Evolutionary conservation across 2,888 invertebrate genomes (phyloP).

Genomic region (Dolomedes plantarius): DNA sequence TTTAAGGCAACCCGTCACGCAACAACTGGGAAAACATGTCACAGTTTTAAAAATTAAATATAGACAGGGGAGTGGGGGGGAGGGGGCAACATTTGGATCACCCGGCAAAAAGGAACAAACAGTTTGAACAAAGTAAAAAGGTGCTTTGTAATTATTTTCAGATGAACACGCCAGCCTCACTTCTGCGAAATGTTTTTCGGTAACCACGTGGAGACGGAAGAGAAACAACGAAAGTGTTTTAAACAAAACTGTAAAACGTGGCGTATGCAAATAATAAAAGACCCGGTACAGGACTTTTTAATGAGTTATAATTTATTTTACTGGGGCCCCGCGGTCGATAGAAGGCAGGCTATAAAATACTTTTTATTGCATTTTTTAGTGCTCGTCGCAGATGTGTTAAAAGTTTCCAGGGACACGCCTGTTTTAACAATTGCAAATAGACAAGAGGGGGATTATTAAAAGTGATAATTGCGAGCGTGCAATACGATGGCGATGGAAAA

Average conservation of each 20-base stretch:
- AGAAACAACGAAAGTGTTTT: conserved; percentile 66
- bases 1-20: conserved; percentile 10
- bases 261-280: conserved; percentile 56
- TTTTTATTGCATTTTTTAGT: conserved; percentile 57
- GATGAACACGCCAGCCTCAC: conserved; percentile 34
- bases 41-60: conserved; percentile 59
- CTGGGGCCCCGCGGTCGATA: conserved; percentile 5
- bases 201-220: conserved; percentile 64
- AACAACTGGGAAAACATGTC: conserved; percentile 12
- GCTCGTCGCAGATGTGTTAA: conserved; percentile 38
- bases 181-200: conserved; percentile 59
- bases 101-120: conserved; percentile 34
- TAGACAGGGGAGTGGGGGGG: conserved; percentile 32
- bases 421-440: conserved; percentile 39
- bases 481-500: neutral
- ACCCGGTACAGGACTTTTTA: conserved; percentile 46
- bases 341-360: conserved; percentile 42
- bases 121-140: conserved; percentile 53
- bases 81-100: neutral
- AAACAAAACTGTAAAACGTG: conserved; percentile 68
- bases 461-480: conserved; percentile 7
- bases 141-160: conserved; percentile 58
- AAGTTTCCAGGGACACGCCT: conserved; percentile 49
- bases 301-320: conserved; percentile 64
- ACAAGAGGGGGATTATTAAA: neutral